Percentiles rank a stretch among this genome's conserved stretches.
phyloP scores from a whole-genome alignment of 2,797 vertebrate genomes.

The Tamandua tetradactyla region DNA sequence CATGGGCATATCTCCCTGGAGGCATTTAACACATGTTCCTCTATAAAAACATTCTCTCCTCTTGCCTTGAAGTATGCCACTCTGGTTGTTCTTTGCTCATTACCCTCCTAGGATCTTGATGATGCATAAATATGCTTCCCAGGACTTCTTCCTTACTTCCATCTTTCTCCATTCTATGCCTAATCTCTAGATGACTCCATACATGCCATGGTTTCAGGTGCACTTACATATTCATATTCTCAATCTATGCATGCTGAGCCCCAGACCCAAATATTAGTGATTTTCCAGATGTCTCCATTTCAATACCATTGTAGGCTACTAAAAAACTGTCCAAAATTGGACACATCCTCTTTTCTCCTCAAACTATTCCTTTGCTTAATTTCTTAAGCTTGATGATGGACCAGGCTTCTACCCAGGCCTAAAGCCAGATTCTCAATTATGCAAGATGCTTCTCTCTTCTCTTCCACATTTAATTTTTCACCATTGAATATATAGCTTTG shows the following conservation, averaged over 20 bases:
- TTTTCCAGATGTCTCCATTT: neutral
- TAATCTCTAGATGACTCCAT: neutral
- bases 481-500: too few relatives aligned
- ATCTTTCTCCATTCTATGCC: neutral
- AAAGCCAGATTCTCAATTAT: neutral
- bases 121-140: neutral
- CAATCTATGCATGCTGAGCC: neutral
- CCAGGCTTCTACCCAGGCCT: neutral
- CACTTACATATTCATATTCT: neutral
- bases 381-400: neutral
- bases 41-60: neutral
- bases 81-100: neutral
- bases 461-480: neutral
- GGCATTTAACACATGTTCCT: neutral
- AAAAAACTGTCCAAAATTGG: neutral
- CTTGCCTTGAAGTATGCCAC: neutral
- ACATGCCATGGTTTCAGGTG: neutral
- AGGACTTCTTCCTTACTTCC: neutral
- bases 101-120: neutral
- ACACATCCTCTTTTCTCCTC: neutral
- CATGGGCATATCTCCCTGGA: neutral
- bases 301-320: neutral
- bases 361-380: neutral
- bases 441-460: neutral
- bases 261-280: neutral